Conservation (phyloP, 2,113 vertebrate species). For the Podilymbus podiceps region DNA sequence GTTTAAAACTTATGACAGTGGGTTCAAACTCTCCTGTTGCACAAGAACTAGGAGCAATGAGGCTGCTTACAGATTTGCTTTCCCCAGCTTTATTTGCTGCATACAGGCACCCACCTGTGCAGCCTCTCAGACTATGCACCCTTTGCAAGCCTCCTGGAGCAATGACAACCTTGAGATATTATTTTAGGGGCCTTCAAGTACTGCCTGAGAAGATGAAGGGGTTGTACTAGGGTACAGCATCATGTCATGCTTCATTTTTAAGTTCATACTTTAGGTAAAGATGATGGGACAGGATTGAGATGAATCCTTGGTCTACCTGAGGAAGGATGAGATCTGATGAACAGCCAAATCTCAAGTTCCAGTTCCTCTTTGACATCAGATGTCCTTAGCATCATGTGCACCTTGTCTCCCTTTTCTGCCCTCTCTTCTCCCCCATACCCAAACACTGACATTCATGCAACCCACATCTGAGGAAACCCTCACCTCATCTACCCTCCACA, state of each 20-base stretch:
- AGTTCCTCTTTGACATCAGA: neutral
- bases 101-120: neutral
- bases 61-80: neutral
- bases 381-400: neutral
- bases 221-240: neutral
- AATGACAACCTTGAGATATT: neutral
- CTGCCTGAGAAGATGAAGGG: neutral
- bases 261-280: neutral
- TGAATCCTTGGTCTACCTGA: neutral
- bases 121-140: neutral
- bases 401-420: neutral
- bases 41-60: neutral
- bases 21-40: neutral
- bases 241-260: neutral
- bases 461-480: neutral
- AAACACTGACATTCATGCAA: neutral
- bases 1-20: neutral
- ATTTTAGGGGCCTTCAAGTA: neutral
- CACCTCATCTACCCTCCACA: neutral
- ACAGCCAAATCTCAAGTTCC: neutral
- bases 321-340: neutral
- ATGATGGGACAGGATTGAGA: neutral
- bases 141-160: neutral
- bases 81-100: neutral
- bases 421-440: neutral